These are phyloP conservation scores for Harmothoe impar DNA, from an alignment of 2,888 invertebrate species.

Conservation along the genomic window DNA sequence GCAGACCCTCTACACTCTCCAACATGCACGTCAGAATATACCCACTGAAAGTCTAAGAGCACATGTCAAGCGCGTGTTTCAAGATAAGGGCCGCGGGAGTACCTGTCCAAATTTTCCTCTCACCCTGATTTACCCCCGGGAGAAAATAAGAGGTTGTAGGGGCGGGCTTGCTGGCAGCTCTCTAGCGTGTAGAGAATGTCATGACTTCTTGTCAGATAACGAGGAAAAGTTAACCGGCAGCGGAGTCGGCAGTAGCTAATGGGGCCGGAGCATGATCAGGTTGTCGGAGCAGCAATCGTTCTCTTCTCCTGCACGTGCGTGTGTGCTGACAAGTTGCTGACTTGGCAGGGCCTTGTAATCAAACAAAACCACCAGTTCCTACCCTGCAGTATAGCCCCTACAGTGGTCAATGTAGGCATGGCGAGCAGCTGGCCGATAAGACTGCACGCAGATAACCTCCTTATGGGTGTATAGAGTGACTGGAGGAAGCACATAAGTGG, in stretches of 20 bases:
- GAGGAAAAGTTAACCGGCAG: not conserved
- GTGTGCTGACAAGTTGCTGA: not conserved
- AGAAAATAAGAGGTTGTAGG: no score
- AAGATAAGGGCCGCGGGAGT: no score
- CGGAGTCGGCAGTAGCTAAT: not conserved
- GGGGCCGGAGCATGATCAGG: not conserved
- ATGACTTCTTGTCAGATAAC: not conserved
- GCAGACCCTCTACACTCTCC: no score
- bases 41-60: not conserved
- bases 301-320: not conserved
- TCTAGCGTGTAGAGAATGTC: not conserved
- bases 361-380: not conserved
- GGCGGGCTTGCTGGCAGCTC: no score
- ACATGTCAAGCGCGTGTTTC: no score
- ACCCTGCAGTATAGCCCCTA: not conserved
- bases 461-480: no score
- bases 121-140: no score
- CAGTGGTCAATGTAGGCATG: no score
- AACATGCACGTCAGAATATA: not conserved
- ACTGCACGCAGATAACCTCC: no score
- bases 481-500: no score
- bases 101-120: no score
- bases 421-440: no score
- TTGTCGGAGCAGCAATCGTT: not conserved
- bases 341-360: conserved; percentile 4